Evolutionary conservation across 2,113 vertebrate species (phyloP).

Genomic region (Eonycteris spelaea): DNA sequence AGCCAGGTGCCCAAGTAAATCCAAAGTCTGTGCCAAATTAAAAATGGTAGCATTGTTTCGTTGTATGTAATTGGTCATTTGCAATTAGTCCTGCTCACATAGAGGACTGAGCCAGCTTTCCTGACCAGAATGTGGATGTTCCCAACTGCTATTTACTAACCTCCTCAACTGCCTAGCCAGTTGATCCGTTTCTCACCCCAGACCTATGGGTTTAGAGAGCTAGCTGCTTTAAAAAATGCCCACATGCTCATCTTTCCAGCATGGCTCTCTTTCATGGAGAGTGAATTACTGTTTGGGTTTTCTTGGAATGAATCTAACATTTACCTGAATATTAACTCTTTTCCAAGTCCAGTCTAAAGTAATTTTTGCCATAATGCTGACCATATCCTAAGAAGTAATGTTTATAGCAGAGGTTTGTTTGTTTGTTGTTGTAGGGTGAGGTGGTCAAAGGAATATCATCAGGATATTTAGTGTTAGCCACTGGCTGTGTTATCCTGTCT

Average conservation of each 20-base stretch:
- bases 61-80: neutral
- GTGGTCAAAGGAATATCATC: neutral
- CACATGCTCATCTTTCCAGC: neutral
- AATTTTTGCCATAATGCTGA: neutral
- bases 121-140: neutral
- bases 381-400: neutral
- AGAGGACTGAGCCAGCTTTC: neutral
- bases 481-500: neutral
- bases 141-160: neutral
- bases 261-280: neutral
- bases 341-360: neutral
- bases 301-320: conserved; percentile 10
- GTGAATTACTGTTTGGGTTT: conserved; percentile 31
- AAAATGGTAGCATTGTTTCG: neutral
- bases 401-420: neutral
- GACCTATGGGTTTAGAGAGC: neutral
- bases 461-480: neutral
- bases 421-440: neutral
- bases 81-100: conserved; percentile 9
- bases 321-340: conserved; percentile 36
- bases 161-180: neutral
- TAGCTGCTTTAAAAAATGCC: neutral
- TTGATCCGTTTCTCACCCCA: neutral
- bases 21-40: neutral
- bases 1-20: neutral